A percentile compares a stretch with the other conserved stretches of the same genome.
phyloP scores from a whole-genome alignment of 2,888 invertebrate species.

The Pachydiplax longipennis region DNA sequence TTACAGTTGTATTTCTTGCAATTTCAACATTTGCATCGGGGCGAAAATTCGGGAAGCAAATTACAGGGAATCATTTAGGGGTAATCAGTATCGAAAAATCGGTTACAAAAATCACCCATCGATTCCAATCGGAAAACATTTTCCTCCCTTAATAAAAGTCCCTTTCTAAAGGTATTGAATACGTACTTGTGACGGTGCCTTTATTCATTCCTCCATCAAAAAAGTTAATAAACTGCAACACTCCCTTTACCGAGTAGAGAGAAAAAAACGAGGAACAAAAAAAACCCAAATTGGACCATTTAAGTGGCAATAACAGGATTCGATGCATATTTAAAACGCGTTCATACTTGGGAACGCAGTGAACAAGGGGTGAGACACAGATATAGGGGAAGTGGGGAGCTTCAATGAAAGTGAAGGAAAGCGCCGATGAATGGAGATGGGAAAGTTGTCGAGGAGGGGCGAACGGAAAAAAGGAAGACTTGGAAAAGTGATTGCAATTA shows the following conservation, averaged over 20 bases:
- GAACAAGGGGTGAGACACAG: background rate
- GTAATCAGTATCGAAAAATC: too few relatives aligned
- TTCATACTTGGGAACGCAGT: slow-evolving; percentile 3
- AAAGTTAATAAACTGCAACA: background rate
- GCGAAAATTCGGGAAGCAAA: too few relatives aligned
- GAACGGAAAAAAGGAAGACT: background rate
- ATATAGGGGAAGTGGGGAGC: background rate
- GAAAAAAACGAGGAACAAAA: background rate
- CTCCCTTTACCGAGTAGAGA: background rate
- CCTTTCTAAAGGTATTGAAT: background rate
- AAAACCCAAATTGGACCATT: background rate
- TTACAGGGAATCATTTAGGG: too few relatives aligned
- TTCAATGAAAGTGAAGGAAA: background rate
- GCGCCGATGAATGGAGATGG: background rate
- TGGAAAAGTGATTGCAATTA: background rate
- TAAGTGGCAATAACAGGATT: background rate
- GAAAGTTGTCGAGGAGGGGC: background rate
- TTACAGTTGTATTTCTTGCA: too few relatives aligned
- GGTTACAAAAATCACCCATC: too few relatives aligned
- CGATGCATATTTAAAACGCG: slow-evolving; percentile 19
- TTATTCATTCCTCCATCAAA: background rate
- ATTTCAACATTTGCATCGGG: too few relatives aligned
- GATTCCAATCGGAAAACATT: background rate
- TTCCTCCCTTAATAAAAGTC: background rate
- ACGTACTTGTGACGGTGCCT: background rate